phyloP scores from a whole-genome alignment of 2,888 invertebrate species.

The Antitype chi region DNA sequence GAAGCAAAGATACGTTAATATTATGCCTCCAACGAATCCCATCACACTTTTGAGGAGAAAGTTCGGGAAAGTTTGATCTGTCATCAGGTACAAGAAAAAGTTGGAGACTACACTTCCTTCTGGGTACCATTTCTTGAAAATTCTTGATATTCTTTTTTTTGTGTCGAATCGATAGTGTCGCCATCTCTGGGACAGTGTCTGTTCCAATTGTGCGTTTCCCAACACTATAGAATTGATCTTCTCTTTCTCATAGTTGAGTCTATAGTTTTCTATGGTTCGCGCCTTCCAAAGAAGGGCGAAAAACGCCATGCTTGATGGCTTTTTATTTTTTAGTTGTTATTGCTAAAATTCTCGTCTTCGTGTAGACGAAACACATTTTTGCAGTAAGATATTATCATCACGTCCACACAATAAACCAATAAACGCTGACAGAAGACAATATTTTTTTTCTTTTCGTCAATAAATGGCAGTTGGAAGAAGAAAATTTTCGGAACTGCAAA shows the following conservation, averaged over 20 bases:
- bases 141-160: slow-evolving; percentile 80
- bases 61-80: slow-evolving; percentile 89
- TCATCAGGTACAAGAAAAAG: slow-evolving; percentile 79
- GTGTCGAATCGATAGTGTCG: slow-evolving; percentile 83
- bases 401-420: slow-evolving; percentile 39
- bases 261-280: slow-evolving; percentile 86
- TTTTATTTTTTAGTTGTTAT: slow-evolving; percentile 56
- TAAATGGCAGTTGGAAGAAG: neutral
- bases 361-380: slow-evolving; percentile 62
- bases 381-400: slow-evolving; percentile 34
- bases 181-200: slow-evolving; percentile 86
- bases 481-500: slow-evolving; percentile 1
- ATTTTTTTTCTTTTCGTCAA: slow-evolving; percentile 4
- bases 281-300: slow-evolving; percentile 91
- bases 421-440: slow-evolving; percentile 46
- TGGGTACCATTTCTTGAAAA: slow-evolving; percentile 80
- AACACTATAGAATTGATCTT: slow-evolving; percentile 89
- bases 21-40: slow-evolving; percentile 92
- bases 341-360: slow-evolving; percentile 55
- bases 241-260: slow-evolving; percentile 89
- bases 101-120: slow-evolving; percentile 81
- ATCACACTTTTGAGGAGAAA: slow-evolving; percentile 91
- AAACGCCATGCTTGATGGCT: slow-evolving; percentile 85
- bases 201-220: slow-evolving; percentile 81
- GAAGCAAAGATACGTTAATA: slow-evolving; percentile 92